phyloP scores from a whole-genome alignment of 37 sponge, comb jelly and placozoan genomes.

The Geodia barretti region DNA sequence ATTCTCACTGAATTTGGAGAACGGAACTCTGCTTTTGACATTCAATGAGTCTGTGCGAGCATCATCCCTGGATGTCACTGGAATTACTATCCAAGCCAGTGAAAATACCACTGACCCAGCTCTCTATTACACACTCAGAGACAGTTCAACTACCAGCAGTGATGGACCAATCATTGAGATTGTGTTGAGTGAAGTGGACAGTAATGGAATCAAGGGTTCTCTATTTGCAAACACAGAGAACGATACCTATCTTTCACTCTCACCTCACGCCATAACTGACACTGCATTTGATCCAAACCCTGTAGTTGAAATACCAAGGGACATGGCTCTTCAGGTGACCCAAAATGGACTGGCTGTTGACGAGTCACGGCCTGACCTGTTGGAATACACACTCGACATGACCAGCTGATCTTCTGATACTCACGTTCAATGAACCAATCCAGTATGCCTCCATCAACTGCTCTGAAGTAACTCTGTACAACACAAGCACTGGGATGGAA shows the following conservation, averaged over 20 bases:
- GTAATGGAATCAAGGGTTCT: slow-evolving; percentile 74
- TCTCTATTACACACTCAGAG: slow-evolving; percentile 44
- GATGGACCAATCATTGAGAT: slow-evolving; percentile 61
- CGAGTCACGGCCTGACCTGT: slow-evolving; percentile 49
- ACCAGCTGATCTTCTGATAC: slow-evolving; percentile 66
- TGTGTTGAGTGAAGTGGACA: slow-evolving; percentile 36
- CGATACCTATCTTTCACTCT: slow-evolving; percentile 71
- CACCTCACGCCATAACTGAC: slow-evolving; percentile 66
- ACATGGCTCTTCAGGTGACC: slow-evolving; percentile 32
- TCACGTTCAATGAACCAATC: slow-evolving; percentile 91
- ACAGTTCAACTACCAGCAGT: slow-evolving; percentile 38
- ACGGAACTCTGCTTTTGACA: slow-evolving; percentile 57
- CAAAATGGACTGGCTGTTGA: slow-evolving; percentile 52
- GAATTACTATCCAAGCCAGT: slow-evolving; percentile 71
- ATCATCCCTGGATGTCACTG: slow-evolving; percentile 67
- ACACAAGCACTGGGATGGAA: slow-evolving; percentile 13
- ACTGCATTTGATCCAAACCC: slow-evolving; percentile 78
- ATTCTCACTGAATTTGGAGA: slow-evolving; percentile 72
- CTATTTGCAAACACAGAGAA: slow-evolving; percentile 75
- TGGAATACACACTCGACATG: slow-evolving; percentile 72
- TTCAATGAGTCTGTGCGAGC: slow-evolving; percentile 89
- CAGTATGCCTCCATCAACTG: slow-evolving; percentile 50
- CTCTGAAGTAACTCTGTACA: slow-evolving; percentile 58
- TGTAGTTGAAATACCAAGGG: slow-evolving; percentile 47
- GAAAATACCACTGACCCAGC: slow-evolving; percentile 45